A percentile compares a stretch with the other conserved stretches of the same genome.
phyloP scores from a whole-genome alignment of 2,797 vertebrate genomes.

The Danio albolineatus region DNA sequence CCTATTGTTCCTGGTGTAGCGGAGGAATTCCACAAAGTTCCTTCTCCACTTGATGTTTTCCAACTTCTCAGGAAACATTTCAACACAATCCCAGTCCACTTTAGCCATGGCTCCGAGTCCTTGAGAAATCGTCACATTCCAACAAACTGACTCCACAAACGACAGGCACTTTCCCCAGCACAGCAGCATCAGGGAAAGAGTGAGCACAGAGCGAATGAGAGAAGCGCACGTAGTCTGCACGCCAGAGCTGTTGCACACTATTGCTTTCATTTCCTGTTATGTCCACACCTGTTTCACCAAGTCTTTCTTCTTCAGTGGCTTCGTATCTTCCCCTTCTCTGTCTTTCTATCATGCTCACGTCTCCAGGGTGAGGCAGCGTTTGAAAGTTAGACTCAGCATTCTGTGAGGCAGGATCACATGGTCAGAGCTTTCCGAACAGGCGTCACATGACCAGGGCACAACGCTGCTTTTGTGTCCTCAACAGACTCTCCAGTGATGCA shows the following conservation, averaged over 20 bases:
- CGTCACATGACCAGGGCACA: conserved; percentile 79
- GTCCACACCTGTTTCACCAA: conserved; percentile 18
- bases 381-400: conserved; percentile 56
- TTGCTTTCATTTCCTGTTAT: conserved; percentile 22
- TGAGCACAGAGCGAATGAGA: neutral
- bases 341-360: conserved; percentile 6
- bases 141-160: conserved; percentile 23
- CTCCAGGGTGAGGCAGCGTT: conserved; percentile 36
- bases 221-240: neutral
- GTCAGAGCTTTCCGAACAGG: conserved; percentile 53
- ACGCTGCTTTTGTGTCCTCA: conserved; percentile 78
- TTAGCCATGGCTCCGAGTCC: neutral
- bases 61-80: conserved; percentile 7
- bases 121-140: conserved; percentile 18
- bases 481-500: conserved; percentile 72
- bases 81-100: neutral
- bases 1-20: conserved; percentile 35
- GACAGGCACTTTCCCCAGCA: neutral
- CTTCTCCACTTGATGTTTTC: neutral
- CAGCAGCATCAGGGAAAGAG: conserved; percentile 6
- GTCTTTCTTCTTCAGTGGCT: conserved; percentile 20
- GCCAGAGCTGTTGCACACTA: neutral
- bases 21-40: no score
- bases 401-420: conserved; percentile 55
- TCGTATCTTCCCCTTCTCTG: conserved; percentile 41